These are phyloP conservation scores for Thalassoma bifasciatum DNA, from an alignment of 2,113 vertebrate genomes.

Conservation along the genomic window DNA sequence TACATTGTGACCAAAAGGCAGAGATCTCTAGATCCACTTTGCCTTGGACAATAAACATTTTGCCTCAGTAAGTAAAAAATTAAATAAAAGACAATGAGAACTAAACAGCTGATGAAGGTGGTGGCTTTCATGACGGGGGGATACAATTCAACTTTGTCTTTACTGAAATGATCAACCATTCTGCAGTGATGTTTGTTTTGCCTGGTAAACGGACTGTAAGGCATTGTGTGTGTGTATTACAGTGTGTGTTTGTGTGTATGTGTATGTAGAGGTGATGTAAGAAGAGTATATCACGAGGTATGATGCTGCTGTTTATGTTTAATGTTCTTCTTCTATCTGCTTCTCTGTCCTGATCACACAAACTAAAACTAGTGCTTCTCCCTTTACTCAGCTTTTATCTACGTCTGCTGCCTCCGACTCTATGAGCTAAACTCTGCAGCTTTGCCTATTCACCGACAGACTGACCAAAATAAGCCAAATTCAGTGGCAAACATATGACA, in stretches of 20 bases:
- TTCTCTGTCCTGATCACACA: neutral
- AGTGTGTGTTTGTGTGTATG: conserved; percentile 2
- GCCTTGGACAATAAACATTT: conserved; percentile 36
- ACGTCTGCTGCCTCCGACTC: conserved; percentile 26
- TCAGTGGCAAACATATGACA: conserved; percentile 57
- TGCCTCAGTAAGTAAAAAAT: conserved; percentile 32
- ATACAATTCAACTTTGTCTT: conserved; percentile 58
- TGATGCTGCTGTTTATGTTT: conserved; percentile 63
- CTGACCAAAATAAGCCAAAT: conserved; percentile 26
- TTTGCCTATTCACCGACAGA: conserved; percentile 30
- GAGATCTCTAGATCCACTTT: conserved; percentile 54
- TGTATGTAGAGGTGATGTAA: conserved; percentile 30
- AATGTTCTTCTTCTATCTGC: conserved; percentile 9
- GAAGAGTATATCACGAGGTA: conserved; percentile 37
- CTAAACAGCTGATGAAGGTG: conserved; percentile 17
- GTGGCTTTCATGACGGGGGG: conserved; percentile 19
- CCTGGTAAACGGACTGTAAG: conserved; percentile 69
- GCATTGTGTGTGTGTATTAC: conserved; percentile 58
- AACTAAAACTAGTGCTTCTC: neutral
- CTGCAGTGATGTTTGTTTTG: conserved; percentile 43
- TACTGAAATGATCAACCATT: conserved; percentile 44
- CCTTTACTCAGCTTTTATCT: conserved; percentile 7
- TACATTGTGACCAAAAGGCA: conserved; percentile 56
- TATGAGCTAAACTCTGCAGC: conserved; percentile 28
- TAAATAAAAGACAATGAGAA: neutral